phyloP scores from a whole-genome alignment of 1,140 invertebrate species.

The Neotoxoptera formosana region DNA sequence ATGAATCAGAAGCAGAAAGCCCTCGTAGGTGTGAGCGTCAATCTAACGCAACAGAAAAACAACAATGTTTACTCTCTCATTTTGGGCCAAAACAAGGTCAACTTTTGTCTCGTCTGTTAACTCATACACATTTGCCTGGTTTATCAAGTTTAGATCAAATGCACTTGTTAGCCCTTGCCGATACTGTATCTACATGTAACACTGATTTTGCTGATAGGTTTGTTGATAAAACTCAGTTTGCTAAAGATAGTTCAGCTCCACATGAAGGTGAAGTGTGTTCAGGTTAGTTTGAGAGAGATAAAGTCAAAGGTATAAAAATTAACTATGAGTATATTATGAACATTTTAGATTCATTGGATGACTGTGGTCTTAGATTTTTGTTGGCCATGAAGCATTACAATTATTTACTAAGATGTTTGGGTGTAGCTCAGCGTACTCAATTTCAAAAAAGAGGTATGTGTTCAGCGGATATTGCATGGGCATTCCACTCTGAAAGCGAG shows the following conservation, averaged over 20 bases:
- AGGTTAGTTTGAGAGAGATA: slow-evolving; percentile 59
- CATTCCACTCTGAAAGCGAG: slow-evolving; percentile 98
- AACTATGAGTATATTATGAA: neutral
- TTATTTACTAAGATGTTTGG: slow-evolving; percentile 91
- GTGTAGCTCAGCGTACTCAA: slow-evolving; percentile 83
- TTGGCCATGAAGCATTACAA: slow-evolving; percentile 98
- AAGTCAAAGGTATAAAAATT: neutral
- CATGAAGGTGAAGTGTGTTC: slow-evolving; percentile 71
- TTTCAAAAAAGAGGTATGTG: slow-evolving; percentile 91
- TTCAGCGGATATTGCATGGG: slow-evolving; percentile 96
- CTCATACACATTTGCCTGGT: slow-evolving; percentile 95
- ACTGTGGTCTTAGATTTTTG: slow-evolving; percentile 95
- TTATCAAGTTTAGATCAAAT: slow-evolving; percentile 98
- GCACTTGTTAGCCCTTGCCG: slow-evolving; percentile 96
- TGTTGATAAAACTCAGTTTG: slow-evolving; percentile 75
- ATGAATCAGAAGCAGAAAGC: slow-evolving; percentile 69
- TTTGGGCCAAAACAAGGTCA: slow-evolving; percentile 83
- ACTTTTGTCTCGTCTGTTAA: slow-evolving; percentile 85
- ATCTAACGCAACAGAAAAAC: slow-evolving; percentile 73
- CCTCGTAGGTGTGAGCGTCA: slow-evolving; percentile 70
- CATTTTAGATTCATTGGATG: slow-evolving; percentile 85
- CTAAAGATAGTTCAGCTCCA: slow-evolving; percentile 74
- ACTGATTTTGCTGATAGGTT: slow-evolving; percentile 86
- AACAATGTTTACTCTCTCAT: slow-evolving; percentile 72
- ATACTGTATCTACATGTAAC: slow-evolving; percentile 94